Percentiles rank a stretch among this genome's conserved stretches.
Conservation (phyloP, 2,888 invertebrate species). For the Orgyia antiqua region DNA sequence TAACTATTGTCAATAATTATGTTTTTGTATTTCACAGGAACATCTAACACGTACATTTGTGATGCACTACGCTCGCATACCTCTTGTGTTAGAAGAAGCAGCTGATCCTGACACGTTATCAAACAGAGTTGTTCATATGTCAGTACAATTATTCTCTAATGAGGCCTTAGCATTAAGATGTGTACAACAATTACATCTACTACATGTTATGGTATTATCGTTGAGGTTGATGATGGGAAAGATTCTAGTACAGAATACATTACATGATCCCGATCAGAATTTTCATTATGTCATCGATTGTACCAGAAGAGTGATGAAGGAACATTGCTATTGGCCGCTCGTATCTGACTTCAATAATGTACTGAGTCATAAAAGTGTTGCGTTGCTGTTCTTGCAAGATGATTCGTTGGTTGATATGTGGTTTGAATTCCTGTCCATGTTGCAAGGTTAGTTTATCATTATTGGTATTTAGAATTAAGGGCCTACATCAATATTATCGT, state of each 20-base stretch:
- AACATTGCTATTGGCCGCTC: constrained; percentile 98
- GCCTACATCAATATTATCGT: too few relatives aligned
- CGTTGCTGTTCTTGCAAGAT: constrained; percentile 92
- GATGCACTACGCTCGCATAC: constrained; percentile 96
- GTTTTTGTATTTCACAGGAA: constrained; percentile 82
- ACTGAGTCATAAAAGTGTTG: constrained; percentile 94
- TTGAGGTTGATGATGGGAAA: constrained; percentile 92
- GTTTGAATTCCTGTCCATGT: constrained; percentile 95
- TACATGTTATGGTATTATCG: constrained; percentile 97
- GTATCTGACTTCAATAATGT: constrained; percentile 98
- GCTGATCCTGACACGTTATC: constrained; percentile 93
- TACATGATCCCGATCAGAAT: constrained; percentile 89
- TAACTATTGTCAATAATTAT: too few relatives aligned
- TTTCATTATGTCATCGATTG: constrained; percentile 96
- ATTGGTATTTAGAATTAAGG: too few relatives aligned
- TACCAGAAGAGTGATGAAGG: constrained; percentile 94
- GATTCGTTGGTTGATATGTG: constrained; percentile 95
- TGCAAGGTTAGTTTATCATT: constrained; percentile 88
- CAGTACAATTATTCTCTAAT: constrained; percentile 97
- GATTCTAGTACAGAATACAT: constrained; percentile 90
- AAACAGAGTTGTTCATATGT: constrained; percentile 98
- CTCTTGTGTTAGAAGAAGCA: constrained; percentile 91
- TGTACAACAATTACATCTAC: constrained; percentile 91
- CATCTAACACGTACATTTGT: constrained; percentile 96
- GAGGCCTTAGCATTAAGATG: constrained; percentile 93